Conservation (phyloP, 2,797 vertebrate genomes). For the Chlorospingus semifuscus region DNA sequence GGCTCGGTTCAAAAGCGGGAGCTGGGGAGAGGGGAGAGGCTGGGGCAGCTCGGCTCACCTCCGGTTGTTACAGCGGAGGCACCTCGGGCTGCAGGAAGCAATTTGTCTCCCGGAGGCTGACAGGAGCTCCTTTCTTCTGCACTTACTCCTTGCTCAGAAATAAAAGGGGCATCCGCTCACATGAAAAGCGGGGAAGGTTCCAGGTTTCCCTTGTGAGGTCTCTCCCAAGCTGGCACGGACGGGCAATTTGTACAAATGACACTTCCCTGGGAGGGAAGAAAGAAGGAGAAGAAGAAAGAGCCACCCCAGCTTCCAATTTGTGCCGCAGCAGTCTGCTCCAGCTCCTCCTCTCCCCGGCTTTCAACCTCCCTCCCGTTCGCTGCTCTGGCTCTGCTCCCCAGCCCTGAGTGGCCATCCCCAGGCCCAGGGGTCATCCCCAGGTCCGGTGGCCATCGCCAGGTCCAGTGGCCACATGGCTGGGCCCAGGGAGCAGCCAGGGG, state of each 20-base stretch:
- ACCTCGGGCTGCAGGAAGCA: conserved; percentile 55
- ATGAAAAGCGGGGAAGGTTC: conserved; percentile 58
- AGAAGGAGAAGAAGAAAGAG: background rate
- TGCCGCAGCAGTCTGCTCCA: background rate
- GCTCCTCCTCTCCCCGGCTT: background rate
- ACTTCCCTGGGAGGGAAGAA: conserved; percentile 13
- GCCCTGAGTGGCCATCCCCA: background rate
- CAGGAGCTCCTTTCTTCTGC: conserved; percentile 51
- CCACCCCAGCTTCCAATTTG: conserved; percentile 21
- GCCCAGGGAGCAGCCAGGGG: too few species aligned
- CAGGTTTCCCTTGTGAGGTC: conserved; percentile 44
- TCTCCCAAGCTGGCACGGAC: conserved; percentile 28
- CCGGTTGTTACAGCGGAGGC: conserved; percentile 30
- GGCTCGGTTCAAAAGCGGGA: background rate
- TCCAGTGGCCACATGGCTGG: background rate
- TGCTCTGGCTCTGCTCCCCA: background rate
- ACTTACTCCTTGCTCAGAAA: conserved; percentile 51
- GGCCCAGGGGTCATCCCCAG: background rate
- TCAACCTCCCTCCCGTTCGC: accelerated
- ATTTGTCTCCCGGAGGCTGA: conserved; percentile 58
- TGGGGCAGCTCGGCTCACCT: conserved; percentile 37
- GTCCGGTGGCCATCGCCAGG: background rate
- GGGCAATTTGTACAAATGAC: conserved; percentile 69
- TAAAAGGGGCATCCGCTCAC: conserved; percentile 55
- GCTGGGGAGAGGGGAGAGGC: background rate